Evolutionary conservation across 2,113 vertebrate species (phyloP).

Genomic region (Lagopus muta): DNA sequence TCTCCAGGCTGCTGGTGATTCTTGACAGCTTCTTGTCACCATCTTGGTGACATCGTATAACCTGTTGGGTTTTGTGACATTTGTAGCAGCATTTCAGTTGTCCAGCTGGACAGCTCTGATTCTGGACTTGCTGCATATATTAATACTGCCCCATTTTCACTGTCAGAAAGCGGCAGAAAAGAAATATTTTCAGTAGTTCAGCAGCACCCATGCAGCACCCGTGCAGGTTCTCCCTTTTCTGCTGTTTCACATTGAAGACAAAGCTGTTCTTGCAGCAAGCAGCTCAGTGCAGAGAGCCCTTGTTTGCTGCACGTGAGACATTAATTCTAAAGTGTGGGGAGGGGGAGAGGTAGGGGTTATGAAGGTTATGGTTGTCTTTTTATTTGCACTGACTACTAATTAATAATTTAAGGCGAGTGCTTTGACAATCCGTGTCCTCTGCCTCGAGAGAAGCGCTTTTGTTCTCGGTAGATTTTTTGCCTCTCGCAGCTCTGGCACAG

Average conservation of each 20-base stretch:
- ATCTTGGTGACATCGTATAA: fast-evolving
- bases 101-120: not conserved
- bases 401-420: conserved; percentile 23
- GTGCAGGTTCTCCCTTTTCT: not conserved
- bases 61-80: not conserved
- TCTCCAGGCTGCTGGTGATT: not conserved
- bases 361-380: not conserved
- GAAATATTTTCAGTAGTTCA: too few relatives aligned
- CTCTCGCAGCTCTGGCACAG: not conserved
- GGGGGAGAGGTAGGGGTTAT: not conserved
- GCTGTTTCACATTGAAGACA: fast-evolving
- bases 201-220: too few relatives aligned
- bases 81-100: not conserved
- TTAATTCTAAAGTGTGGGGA: not conserved
- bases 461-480: not conserved
- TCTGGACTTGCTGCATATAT: fast-evolving
- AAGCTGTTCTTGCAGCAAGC: not conserved
- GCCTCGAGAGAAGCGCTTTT: conserved; percentile 20
- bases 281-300: not conserved
- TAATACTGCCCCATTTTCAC: fast-evolving
- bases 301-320: not conserved
- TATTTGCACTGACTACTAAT: conserved; percentile 39
- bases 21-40: not conserved
- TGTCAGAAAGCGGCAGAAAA: not conserved
- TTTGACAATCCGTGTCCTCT: not conserved